These are phyloP conservation scores for Rhyacichthys aspro DNA, from an alignment of 2,797 vertebrate species.

Conservation along the genomic window DNA sequence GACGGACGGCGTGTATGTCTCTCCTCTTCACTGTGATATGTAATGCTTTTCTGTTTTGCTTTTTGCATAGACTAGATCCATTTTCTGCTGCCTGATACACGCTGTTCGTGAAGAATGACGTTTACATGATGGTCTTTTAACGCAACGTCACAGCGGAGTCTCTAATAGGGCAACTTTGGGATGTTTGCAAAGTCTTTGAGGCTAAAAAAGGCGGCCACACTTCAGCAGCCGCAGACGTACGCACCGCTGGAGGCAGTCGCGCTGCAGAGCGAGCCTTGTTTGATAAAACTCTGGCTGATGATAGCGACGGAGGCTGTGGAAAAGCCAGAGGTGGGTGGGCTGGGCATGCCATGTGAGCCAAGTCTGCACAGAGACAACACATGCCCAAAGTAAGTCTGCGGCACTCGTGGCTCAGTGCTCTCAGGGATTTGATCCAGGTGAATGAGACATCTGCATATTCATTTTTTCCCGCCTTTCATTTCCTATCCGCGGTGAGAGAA, in stretches of 20 bases:
- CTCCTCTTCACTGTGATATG: slow-evolving; percentile 7
- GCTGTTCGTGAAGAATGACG: too few relatives aligned
- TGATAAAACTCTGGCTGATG: slow-evolving; percentile 60
- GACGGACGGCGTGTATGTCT: slow-evolving; percentile 21
- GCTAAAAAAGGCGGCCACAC: slow-evolving; percentile 28
- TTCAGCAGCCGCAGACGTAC: slow-evolving; percentile 45
- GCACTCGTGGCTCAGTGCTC: slow-evolving; percentile 33
- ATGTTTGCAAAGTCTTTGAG: slow-evolving; percentile 23
- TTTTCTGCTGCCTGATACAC: too few relatives aligned
- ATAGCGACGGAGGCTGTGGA: slow-evolving; percentile 27
- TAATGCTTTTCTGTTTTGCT: slow-evolving; percentile 12
- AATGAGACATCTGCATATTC: slow-evolving; percentile 37
- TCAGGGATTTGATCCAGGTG: slow-evolving; percentile 46
- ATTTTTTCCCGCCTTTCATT: neutral
- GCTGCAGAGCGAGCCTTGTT: slow-evolving; percentile 54
- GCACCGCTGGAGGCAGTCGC: slow-evolving; percentile 80
- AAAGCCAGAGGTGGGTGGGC: slow-evolving; percentile 48
- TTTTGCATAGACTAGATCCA: neutral
- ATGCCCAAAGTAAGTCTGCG: slow-evolving; percentile 59
- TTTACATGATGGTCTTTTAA: neutral
- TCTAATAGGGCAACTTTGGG: neutral
- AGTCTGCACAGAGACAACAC: slow-evolving; percentile 70
- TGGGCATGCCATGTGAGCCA: slow-evolving; percentile 66
- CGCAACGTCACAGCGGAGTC: neutral
- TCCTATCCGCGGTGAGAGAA: slow-evolving; percentile 23